Conservation (phyloP, 1,140 invertebrate genomes). For the Drosophila sproati region DNA sequence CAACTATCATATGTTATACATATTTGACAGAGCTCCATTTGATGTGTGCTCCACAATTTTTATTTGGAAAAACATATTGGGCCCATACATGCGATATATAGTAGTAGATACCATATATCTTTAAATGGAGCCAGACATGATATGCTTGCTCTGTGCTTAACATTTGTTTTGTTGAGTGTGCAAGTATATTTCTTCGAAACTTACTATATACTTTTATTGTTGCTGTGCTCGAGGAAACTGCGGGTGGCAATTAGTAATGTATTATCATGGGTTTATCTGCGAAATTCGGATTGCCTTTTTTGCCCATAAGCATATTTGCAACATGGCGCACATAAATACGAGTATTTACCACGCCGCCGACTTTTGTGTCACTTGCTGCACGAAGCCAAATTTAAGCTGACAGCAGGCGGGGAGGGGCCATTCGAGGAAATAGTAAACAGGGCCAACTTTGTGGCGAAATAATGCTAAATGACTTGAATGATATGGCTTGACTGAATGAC, state of each 20-base stretch:
- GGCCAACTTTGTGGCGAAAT: constrained; percentile 45
- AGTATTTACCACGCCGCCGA: constrained; percentile 25
- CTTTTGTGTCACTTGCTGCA: constrained; percentile 46
- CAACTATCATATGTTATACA: constrained; percentile 46
- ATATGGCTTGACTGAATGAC: constrained; percentile 34
- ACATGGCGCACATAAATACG: constrained; percentile 1
- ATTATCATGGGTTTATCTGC: constrained; percentile 37
- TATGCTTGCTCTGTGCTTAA: not conserved
- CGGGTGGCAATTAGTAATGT: constrained; percentile 28
- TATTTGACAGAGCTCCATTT: constrained; percentile 35
- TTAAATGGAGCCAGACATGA: constrained; percentile 50
- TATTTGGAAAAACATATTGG: constrained; percentile 73
- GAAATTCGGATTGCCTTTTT: not conserved
- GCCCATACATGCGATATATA: constrained; percentile 61
- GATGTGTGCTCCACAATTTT: constrained; percentile 28
- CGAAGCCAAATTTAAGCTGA: constrained; percentile 42
- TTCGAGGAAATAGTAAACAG: not conserved
- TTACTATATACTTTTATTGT: not conserved
- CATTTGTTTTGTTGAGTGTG: constrained; percentile 2
- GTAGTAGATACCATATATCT: constrained; percentile 13
- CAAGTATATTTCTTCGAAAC: not conserved
- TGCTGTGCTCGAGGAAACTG: constrained; percentile 1
- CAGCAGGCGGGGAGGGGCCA: not conserved
- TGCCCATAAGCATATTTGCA: constrained; percentile 1
- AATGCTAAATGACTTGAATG: constrained; percentile 46